Evolutionary conservation across 1,140 invertebrate genomes (phyloP), one percentile per base, ranked within the genome.

Genomic region (Megalopta genalis): DNA sequence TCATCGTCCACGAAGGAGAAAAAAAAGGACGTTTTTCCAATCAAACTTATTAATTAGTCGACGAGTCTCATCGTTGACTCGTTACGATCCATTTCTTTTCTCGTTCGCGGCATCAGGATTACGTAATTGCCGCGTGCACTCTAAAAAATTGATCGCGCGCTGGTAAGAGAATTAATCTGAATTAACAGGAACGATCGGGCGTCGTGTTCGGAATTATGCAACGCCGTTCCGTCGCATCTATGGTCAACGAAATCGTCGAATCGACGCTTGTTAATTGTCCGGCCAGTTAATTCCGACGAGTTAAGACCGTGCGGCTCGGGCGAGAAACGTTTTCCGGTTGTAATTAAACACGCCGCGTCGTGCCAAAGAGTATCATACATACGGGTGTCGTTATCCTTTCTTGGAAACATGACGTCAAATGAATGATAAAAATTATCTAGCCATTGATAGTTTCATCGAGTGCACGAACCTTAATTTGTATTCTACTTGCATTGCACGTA

Each of bases 221-320:
- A 66, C 21, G 12, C 7, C 14, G 21, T 18, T 54, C n/a, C 9
- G 46, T 54, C 14, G 7, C 25, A 42, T 72, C 49, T 10, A 21
- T 59, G 12, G n/a, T 3, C 49, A 9, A 25, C 18, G 16, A 65
- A 69, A 79, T 74, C 27, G 0, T 14, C 27, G 21, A 73, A 79
- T 69, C 73, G 73, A 62, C 32, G 16, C 46, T 49, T 12, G 46
- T 75, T 84, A 80, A 84, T 84, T 80, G 27, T 10, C 27, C 18
- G 52, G 39, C 8, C 52, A 23, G 27, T 39, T 78, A 9, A 39
- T 84, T 69, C 37, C 76, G 27, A 37, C 42, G 4, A 52, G 60
- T 83, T 79, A 79, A 69, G 9, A 0, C 46, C 32, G 2, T 14
- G 39, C 59, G 52, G 57, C 42, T 70, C 49, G n/a, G 16, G 12